phyloP scores from a whole-genome alignment of 2,113 vertebrate species.

The Collichthys lucidus region DNA sequence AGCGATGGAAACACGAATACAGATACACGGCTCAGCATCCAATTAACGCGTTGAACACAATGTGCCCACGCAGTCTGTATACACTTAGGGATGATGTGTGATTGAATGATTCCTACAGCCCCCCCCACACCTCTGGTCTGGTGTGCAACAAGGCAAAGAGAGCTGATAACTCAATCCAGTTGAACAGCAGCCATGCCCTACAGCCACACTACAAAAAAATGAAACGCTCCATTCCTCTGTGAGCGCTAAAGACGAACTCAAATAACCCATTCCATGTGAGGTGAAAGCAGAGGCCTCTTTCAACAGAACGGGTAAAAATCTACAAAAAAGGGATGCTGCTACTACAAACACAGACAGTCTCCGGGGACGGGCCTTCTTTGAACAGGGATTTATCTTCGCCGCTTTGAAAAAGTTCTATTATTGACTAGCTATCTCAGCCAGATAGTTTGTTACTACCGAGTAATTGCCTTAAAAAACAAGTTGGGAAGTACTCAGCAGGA shows the following conservation, averaged over 20 bases:
- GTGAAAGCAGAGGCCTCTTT: conserved; percentile 10
- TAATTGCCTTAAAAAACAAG: conserved; percentile 3
- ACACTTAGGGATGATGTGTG: conserved; percentile 33
- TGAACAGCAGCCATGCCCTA: conserved; percentile 58
- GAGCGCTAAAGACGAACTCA: conserved; percentile 33
- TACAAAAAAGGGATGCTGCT: neutral
- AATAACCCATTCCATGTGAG: conserved; percentile 21
- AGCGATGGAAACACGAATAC: neutral
- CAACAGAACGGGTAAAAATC: neutral
- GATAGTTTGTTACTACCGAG: conserved; percentile 5
- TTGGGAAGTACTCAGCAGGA: conserved; percentile 4
- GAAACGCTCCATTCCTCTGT: conserved; percentile 54
- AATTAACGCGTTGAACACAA: conserved; percentile 23
- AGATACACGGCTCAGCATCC: neutral
- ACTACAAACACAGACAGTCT: neutral
- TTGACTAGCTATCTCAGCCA: neutral
- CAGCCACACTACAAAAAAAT: conserved; percentile 52
- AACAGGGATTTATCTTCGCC: neutral
- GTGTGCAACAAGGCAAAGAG: conserved; percentile 48
- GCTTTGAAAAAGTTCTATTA: neutral
- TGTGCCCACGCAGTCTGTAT: conserved; percentile 10
- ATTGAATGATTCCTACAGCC: conserved; percentile 49
- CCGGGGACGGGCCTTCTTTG: neutral
- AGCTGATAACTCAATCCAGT: conserved; percentile 63
- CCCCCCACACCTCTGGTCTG: conserved; percentile 1